Percentiles rank a stretch among this genome's conserved stretches.
These are phyloP conservation scores for Ophion obscuratus DNA, from an alignment of 2,888 invertebrate species.

Conservation along the genomic window DNA sequence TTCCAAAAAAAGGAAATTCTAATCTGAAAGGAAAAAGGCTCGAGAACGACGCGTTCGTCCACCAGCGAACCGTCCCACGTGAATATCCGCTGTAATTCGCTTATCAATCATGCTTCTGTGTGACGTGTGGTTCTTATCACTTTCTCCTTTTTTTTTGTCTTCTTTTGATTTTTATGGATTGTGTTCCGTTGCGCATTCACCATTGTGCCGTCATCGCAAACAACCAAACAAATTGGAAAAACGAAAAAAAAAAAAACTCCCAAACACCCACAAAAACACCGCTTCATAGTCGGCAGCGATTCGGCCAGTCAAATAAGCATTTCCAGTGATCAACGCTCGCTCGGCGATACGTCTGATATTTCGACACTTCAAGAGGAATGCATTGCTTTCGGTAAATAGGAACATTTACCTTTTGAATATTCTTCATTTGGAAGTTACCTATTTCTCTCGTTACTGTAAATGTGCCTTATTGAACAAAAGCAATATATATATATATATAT, in stretches of 20 bases:
- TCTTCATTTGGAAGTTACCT: conserved; percentile 48
- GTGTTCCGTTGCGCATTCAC: conserved; percentile 79
- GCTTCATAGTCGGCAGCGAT: conserved; percentile 83
- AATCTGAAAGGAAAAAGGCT: not conserved
- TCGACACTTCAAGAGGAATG: conserved; percentile 83
- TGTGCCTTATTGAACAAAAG: conserved; percentile 33
- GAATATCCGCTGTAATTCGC: conserved; percentile 70
- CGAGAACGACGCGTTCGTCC: not conserved
- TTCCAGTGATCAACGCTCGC: conserved; percentile 83
- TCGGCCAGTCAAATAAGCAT: conserved; percentile 84
- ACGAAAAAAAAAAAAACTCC: conserved; percentile 31
- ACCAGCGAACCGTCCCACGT: conserved; percentile 40
- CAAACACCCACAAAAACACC: conserved; percentile 69
- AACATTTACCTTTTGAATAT: conserved; percentile 63
- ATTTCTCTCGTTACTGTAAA: conserved; percentile 43
- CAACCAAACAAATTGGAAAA: conserved; percentile 40
- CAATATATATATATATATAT: not conserved
- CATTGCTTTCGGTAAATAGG: conserved; percentile 83
- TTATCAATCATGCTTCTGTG: conserved; percentile 77
- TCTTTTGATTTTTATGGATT: conserved; percentile 76
- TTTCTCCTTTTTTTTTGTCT: conserved; percentile 63
- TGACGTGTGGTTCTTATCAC: conserved; percentile 66
- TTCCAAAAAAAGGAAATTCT: not conserved
- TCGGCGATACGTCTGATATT: conserved; percentile 82
- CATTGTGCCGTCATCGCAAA: conserved; percentile 80